Conservation (phyloP, 2,888 invertebrate species). For the Yponomeuta malinellus region DNA sequence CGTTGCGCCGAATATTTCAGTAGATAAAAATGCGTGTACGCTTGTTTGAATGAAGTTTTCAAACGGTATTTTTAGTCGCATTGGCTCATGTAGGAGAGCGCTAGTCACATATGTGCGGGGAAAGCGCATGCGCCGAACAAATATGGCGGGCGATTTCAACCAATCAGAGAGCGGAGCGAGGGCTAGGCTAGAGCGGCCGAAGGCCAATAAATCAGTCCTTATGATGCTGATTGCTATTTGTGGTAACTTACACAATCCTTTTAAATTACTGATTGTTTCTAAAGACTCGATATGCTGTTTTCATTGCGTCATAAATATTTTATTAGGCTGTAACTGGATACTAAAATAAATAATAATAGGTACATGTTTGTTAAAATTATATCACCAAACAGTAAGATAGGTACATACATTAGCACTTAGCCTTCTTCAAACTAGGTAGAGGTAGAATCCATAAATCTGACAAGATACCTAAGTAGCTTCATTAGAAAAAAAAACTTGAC, state of each 20-base stretch:
- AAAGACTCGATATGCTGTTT: slow-evolving; percentile 5
- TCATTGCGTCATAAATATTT: slow-evolving; percentile 11
- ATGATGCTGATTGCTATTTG: slow-evolving; percentile 60
- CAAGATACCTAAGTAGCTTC: too few relatives aligned
- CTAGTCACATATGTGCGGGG: slow-evolving; percentile 48
- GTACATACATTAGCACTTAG: too few relatives aligned
- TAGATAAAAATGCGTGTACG: background rate
- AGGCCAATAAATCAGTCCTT: slow-evolving; percentile 20
- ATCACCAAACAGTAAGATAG: too few relatives aligned
- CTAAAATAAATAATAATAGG: background rate
- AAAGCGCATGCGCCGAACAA: slow-evolving; percentile 65
- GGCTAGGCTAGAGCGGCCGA: slow-evolving; percentile 5
- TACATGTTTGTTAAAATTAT: too few relatives aligned
- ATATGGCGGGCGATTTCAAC: slow-evolving; percentile 61
- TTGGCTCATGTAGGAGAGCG: slow-evolving; percentile 20
- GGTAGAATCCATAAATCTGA: too few relatives aligned
- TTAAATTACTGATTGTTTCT: slow-evolving; percentile 17
- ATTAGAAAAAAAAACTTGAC: too few relatives aligned
- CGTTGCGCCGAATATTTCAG: background rate
- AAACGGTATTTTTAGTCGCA: slow-evolving; percentile 28
- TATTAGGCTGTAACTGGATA: background rate
- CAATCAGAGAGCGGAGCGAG: slow-evolving; percentile 44
- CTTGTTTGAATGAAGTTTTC: slow-evolving; percentile 10
- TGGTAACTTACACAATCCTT: slow-evolving; percentile 20
- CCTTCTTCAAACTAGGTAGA: too few relatives aligned